Conservation (phyloP, 2,888 invertebrate species). For the Andrena minutula region DNA sequence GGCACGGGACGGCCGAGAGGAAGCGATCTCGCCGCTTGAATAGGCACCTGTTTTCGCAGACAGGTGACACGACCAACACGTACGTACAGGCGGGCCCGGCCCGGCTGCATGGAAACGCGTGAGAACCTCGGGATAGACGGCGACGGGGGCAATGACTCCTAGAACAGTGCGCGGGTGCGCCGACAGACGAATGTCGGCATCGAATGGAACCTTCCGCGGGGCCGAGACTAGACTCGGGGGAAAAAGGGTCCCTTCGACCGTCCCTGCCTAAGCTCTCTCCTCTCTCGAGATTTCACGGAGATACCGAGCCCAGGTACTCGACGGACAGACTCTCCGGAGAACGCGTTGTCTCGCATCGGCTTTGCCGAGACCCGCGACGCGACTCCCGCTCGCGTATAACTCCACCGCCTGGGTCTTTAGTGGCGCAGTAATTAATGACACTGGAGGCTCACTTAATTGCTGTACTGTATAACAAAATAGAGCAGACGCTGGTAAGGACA, state of each 20-base stretch:
- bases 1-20: conserved; percentile 26
- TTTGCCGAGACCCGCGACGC: too few relatives aligned
- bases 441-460: too few relatives aligned
- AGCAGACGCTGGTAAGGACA: too few relatives aligned
- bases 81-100: conserved; percentile 13
- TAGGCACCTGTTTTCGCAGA: conserved; percentile 78
- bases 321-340: conserved; percentile 11
- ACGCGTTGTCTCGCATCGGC: neutral
- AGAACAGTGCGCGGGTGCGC: conserved; percentile 48
- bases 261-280: conserved; percentile 24
- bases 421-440: too few relatives aligned
- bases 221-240: conserved; percentile 5
- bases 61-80: conserved; percentile 74
- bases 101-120: conserved; percentile 62
- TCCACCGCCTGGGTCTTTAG: too few relatives aligned
- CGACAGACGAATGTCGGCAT: conserved; percentile 56
- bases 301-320: conserved; percentile 15
- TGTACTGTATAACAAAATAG: too few relatives aligned
- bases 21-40: conserved; percentile 74
- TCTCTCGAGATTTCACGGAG: conserved; percentile 40
- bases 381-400: too few relatives aligned
- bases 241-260: conserved; percentile 39
- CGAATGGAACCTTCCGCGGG: conserved; percentile 47
- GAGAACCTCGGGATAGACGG: conserved; percentile 67
- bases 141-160: conserved; percentile 73